Conservation (phyloP, 2,113 vertebrate species). For the Prinia subflava region DNA sequence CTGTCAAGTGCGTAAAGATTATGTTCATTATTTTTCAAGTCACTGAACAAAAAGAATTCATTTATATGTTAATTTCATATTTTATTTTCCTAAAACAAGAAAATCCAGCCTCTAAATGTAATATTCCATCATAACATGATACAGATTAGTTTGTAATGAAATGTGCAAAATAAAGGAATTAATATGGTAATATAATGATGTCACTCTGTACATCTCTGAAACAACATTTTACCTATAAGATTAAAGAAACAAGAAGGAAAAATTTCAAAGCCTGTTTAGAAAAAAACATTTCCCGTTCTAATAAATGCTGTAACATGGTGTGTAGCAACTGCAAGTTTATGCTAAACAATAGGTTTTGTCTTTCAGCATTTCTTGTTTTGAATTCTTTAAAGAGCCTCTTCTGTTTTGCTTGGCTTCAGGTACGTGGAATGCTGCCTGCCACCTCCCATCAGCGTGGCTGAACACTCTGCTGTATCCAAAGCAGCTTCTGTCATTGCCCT, state of each 20-base stretch:
- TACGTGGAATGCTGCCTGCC: conserved; percentile 78
- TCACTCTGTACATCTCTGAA: neutral
- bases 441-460: conserved; percentile 81
- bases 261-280: neutral
- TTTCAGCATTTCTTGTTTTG: neutral
- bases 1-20: conserved; percentile 78
- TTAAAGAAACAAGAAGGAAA: neutral
- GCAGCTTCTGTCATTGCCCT: conserved; percentile 75
- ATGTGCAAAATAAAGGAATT: neutral
- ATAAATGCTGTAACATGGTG: neutral
- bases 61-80: neutral
- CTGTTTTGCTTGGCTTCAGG: conserved; percentile 67
- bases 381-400: neutral
- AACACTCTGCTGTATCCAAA: conserved; percentile 63
- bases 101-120: neutral
- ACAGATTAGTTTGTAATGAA: neutral
- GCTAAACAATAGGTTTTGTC: neutral
- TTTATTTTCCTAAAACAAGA: neutral
- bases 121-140: neutral
- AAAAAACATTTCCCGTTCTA: neutral
- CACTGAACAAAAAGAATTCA: neutral
- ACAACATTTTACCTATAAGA: neutral
- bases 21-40: neutral
- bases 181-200: neutral
- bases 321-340: neutral